Evolutionary conservation across 1,140 invertebrate species (phyloP).

Genomic region (Drosophila willistoni): DNA sequence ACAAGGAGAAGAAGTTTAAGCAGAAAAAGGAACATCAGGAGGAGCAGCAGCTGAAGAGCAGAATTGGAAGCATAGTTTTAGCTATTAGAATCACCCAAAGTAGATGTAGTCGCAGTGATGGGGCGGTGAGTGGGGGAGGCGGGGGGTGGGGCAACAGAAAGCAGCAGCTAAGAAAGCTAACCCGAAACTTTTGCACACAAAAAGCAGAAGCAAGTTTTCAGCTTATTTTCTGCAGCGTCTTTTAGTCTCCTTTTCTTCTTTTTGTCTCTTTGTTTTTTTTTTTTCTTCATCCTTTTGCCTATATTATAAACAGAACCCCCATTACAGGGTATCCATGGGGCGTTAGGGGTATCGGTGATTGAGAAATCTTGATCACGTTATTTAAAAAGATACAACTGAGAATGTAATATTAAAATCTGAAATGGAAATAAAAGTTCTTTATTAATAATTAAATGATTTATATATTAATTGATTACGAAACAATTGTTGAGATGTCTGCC

Average conservation of each 20-base stretch:
- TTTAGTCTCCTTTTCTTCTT: conserved; percentile 29
- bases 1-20: conserved; percentile 12
- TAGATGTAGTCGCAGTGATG: background rate
- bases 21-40: conserved; percentile 14
- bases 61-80: background rate
- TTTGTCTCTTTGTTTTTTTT: too few relatives aligned
- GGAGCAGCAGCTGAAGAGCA: background rate
- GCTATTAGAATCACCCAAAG: conserved; percentile 9
- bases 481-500: too few relatives aligned
- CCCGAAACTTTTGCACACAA: conserved; percentile 54
- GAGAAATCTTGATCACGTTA: too few relatives aligned
- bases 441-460: too few relatives aligned
- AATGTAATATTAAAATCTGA: too few relatives aligned
- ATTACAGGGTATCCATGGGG: background rate
- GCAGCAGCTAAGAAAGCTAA: conserved; percentile 66
- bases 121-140: too few relatives aligned
- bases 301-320: conserved; percentile 14
- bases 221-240: conserved; percentile 76
- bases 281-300: conserved; percentile 40
- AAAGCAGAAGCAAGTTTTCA: conserved; percentile 75
- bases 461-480: too few relatives aligned
- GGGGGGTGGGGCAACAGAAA: background rate
- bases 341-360: background rate
- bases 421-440: too few relatives aligned
- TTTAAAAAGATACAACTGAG: too few relatives aligned